Base-by-base conservation (phyloP, 37 sponge, comb jelly and placozoan genomes). In the Chondrilla cf. caribensis region DNA sequence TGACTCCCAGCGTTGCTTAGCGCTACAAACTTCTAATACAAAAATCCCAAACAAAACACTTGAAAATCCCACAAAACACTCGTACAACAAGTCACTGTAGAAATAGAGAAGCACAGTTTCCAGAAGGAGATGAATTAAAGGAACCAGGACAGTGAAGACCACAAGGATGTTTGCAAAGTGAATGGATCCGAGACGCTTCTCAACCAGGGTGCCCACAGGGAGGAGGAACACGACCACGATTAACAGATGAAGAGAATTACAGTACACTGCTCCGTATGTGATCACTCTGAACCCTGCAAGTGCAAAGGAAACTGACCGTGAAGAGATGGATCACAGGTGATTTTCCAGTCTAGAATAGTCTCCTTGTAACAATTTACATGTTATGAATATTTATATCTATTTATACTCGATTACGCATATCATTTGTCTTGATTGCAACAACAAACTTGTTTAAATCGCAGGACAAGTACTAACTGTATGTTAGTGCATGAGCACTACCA, bases 1-100 rank as follows among this genome's bases (percentile, higher is more conserved):
- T 2, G 76, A 73, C 76, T 73, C 76, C 76, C 76, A 73, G 41
- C 44, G 41, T 15, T 73, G 31, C 76, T 73, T 73, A 43, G 76
- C 76, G 1, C 76, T 73, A 43, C 76, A 36, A 19, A 38, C 76
- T 24, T 73, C 76, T 21, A 73, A 37, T 3, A 73, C 76, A 73
- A 73, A 73, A 32, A 73, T 39, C 25, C 38, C 76, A 40, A 35
- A 73, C 14, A 42, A n/a, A 39, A 73, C 41, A 39, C 25, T 39
- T 3, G 76, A 73, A 39, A 43, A 39, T 1, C 76, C 76, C 41
- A 73, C 43, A 73, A 40, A 73, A 37, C 76, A 73, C 44, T 73
- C 21, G 25, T 73, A 73, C 44, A 73, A 2, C 1, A 73, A 24
- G 40, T 73, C 76, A 14, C 25, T 73, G 76, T 39, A 73, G 41